Conservation (phyloP, 2,113 vertebrate species). For the Heterochromis multidens region DNA sequence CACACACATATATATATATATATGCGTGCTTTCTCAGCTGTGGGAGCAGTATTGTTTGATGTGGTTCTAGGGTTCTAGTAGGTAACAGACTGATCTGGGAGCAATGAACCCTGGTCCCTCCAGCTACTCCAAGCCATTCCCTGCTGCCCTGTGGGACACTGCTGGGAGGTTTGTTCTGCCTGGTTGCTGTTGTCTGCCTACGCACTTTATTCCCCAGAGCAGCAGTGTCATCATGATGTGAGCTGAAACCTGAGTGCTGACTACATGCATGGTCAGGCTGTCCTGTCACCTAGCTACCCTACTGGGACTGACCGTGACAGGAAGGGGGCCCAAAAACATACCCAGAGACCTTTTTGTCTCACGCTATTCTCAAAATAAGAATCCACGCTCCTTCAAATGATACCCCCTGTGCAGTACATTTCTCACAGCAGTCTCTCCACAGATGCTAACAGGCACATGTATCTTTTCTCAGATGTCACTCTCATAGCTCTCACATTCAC, state of each 20-base stretch:
- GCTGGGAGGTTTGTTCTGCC: constrained; percentile 52
- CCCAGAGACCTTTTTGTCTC: constrained; percentile 47
- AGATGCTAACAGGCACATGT: background rate
- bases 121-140: background rate
- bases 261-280: constrained; percentile 65
- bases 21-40: background rate
- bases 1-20: too few relatives aligned
- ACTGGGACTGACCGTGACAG: constrained; percentile 66
- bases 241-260: constrained; percentile 58
- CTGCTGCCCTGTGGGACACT: constrained; percentile 41
- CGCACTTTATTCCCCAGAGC: constrained; percentile 40
- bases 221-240: constrained; percentile 51
- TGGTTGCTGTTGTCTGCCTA: constrained; percentile 50
- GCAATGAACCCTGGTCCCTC: constrained; percentile 6
- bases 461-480: background rate
- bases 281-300: constrained; percentile 60
- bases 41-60: background rate
- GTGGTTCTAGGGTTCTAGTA: background rate
- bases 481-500: background rate
- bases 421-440: background rate
- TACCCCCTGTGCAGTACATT: background rate
- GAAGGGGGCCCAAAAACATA: constrained; percentile 21
- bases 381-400: background rate
- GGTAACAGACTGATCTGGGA: constrained; percentile 26
- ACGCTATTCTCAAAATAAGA: constrained; percentile 35